Evolutionary conservation across 2,113 vertebrate genomes (phyloP), one percentile per base, ranked within the genome.

Genomic region (Otocyon megalotis): DNA sequence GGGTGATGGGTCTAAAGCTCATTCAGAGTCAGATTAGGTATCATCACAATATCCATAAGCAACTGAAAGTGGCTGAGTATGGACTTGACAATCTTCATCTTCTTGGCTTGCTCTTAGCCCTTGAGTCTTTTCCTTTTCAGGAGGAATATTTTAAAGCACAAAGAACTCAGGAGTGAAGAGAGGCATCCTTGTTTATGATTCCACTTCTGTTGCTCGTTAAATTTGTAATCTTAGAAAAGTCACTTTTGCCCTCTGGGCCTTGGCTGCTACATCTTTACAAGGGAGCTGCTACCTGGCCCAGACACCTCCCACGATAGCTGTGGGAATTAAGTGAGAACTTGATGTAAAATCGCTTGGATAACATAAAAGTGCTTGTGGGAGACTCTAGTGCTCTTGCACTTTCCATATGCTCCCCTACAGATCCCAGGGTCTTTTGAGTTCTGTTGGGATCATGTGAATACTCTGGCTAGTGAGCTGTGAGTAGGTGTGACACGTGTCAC

Each of bases 211-310:
- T 5, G 10, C 79, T 16, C 13, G 16, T 72, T 56, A 84, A 72
- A 94, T 65, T 50, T 84, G 63, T 84, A 69, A 67, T 37, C 32
- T 88, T 54, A 85, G 32, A 96, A 71, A 92, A 85, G 62, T 92
- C 32, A 17, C 82, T 87, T 56, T 74, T 85, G 11, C 35, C 53
- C n/a, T 69, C 65, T 30, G 37, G 28, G 43, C 17, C 69, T 90
- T 82, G 67, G 16, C 35, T 87, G 20, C 20, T 60, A 53, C 43
- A 80, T 92, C 48, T 94, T 91, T 74, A 92, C 26, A 32, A 94
- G 88, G 48, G 15, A 74, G 1, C 19, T 60, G 20, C 26, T 89
- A 0, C 69, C 13, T 84, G 50, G 5, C 53, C 63, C n/a, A 53
- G 19, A 85, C 48, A 65, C 26, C 32, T 67, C 65, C 89, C 2